A percentile compares a stretch with the other conserved stretches of the same genome.
Conservation (phyloP, 1,140 invertebrate species). For the Drosophila arawakana region DNA sequence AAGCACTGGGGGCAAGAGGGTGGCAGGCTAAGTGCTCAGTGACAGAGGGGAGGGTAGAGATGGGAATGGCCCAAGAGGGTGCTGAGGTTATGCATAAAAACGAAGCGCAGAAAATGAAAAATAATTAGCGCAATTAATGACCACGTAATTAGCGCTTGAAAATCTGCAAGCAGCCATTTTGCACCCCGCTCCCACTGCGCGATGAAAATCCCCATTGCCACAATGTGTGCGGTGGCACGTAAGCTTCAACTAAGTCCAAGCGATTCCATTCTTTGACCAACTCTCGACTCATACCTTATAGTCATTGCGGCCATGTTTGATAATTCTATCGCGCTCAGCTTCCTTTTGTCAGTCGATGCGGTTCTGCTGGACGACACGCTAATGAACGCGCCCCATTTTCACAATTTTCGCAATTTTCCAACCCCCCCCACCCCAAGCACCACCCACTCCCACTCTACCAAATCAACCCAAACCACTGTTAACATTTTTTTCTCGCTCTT, state of each 20-base stretch:
- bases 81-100: slow-evolving; percentile 34
- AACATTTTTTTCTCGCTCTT: slow-evolving; percentile 3
- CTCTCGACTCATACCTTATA: slow-evolving; percentile 46
- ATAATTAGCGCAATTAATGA: slow-evolving; percentile 84
- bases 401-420: slow-evolving; percentile 8
- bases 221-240: slow-evolving; percentile 73
- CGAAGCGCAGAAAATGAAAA: slow-evolving; percentile 72
- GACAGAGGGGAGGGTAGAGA: too few species aligned
- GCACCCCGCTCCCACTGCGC: neutral
- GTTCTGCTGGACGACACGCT: slow-evolving; percentile 39
- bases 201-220: slow-evolving; percentile 20
- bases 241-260: slow-evolving; percentile 33
- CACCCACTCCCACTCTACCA: too few species aligned
- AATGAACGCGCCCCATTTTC: slow-evolving; percentile 50
- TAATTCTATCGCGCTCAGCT: slow-evolving; percentile 76
- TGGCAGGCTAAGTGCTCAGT: neutral
- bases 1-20: too few species aligned
- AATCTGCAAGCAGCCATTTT: slow-evolving; percentile 49
- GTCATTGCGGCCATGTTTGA: slow-evolving; percentile 71
- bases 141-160: slow-evolving; percentile 80
- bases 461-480: too few species aligned
- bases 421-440: too few species aligned
- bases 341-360: slow-evolving; percentile 59
- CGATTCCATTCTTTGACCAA: neutral
- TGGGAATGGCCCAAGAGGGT: neutral